Conservation (phyloP, 2,113 vertebrate genomes). For the Galbula dea region DNA sequence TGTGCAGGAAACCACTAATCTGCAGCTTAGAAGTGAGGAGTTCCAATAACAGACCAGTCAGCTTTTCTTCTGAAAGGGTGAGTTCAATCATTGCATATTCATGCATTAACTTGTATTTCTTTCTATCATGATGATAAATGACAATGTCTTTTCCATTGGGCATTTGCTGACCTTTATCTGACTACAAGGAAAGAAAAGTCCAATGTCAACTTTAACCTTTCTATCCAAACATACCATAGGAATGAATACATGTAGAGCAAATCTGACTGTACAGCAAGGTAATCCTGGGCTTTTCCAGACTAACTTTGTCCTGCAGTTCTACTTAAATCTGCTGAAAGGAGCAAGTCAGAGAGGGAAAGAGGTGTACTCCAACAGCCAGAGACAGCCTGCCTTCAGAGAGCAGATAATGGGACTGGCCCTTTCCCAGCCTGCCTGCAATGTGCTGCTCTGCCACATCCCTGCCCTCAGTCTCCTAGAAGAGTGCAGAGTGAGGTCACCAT, state of each 20-base stretch:
- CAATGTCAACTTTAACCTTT: conserved; percentile 42
- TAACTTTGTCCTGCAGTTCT: background rate
- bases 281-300: background rate
- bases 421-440: background rate
- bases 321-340: background rate
- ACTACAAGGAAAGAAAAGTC: conserved; percentile 4
- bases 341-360: background rate
- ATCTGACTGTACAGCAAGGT: background rate
- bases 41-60: background rate
- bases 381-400: background rate
- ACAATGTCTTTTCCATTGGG: background rate
- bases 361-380: background rate
- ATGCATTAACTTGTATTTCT: background rate
- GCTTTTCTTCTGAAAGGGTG: background rate
- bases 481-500: background rate
- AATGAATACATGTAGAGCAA: background rate
- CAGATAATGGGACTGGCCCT: background rate
- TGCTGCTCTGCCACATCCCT: background rate
- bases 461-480: background rate
- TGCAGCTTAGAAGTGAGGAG: background rate
- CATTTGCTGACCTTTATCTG: conserved; percentile 25
- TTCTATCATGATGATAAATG: background rate
- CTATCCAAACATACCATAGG: background rate
- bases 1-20: accelerated
- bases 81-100: background rate